Evolutionary conservation across 2,888 invertebrate genomes (phyloP).

Genomic region (Cistogaster globosa): DNA sequence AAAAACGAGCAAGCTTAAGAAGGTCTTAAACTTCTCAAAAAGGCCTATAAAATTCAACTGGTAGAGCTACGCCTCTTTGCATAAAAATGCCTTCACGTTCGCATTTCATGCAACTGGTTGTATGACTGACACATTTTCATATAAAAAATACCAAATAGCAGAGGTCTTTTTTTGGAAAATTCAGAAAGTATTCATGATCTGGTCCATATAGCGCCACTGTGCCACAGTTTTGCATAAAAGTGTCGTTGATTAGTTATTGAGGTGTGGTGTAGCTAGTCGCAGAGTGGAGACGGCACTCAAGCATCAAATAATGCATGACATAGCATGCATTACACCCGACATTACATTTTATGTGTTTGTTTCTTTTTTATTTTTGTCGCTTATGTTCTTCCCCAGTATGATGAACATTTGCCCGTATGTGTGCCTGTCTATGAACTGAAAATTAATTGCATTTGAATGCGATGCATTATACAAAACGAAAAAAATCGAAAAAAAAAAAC

Average conservation of each 20-base stretch:
- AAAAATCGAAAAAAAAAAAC: neutral
- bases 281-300: slow-evolving; percentile 36
- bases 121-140: no score
- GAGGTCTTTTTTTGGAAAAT: no score
- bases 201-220: neutral
- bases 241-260: slow-evolving; percentile 3
- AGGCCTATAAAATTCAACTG: no score
- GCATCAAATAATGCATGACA: slow-evolving; percentile 61
- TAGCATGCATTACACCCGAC: slow-evolving; percentile 40
- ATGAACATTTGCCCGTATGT: slow-evolving; percentile 24
- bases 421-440: slow-evolving; percentile 37
- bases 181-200: no score
- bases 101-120: no score
- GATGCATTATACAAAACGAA: slow-evolving; percentile 48
- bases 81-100: no score
- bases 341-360: slow-evolving; percentile 27
- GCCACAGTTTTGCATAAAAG: neutral
- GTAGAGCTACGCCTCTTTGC: no score
- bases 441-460: slow-evolving; percentile 69
- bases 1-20: no score
- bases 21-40: no score
- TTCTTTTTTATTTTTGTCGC: slow-evolving; percentile 7
- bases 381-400: slow-evolving; percentile 3
- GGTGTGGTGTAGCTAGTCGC: neutral
- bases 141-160: no score